Percentiles rank a stretch among this genome's conserved stretches.
These are phyloP conservation scores for Oryzias dopingdopingensis DNA, from an alignment of 2,797 vertebrate species.

Conservation along the genomic window DNA sequence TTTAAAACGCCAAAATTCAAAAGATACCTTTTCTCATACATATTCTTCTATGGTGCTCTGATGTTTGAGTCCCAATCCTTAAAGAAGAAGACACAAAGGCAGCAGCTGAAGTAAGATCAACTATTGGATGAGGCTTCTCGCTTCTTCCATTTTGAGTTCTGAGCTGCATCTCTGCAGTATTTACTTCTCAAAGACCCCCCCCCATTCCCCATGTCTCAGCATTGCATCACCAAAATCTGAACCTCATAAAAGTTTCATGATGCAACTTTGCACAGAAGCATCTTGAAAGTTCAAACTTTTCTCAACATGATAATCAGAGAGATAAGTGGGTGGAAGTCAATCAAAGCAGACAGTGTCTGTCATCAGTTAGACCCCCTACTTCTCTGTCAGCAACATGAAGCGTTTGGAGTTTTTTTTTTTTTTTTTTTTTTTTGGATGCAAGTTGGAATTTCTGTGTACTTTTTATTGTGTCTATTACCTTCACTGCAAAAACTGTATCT, in stretches of 20 bases:
- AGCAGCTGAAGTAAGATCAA: background rate
- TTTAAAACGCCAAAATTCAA: too few species aligned
- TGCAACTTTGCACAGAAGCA: constrained; percentile 29
- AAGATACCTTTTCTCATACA: too few species aligned
- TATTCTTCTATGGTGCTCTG: too few species aligned
- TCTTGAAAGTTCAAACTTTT: constrained; percentile 13
- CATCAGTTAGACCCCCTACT: background rate
- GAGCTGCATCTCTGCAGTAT: constrained; percentile 8
- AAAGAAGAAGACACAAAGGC: background rate
- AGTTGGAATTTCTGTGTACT: too few species aligned
- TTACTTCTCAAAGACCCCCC: background rate
- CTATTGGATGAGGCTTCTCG: too few species aligned
- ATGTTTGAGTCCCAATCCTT: too few species aligned
- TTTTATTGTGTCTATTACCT: too few species aligned
- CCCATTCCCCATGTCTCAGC: constrained; percentile 25
- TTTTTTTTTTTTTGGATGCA: too few species aligned
- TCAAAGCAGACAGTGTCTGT: constrained; percentile 4
- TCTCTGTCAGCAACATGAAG: background rate
- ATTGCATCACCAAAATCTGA: constrained; percentile 53
- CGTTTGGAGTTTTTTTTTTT: too few species aligned
- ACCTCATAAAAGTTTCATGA: constrained; percentile 42
- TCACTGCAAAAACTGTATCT: too few species aligned
- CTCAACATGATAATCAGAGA: constrained; percentile 9
- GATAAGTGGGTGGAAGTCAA: constrained; percentile 13
- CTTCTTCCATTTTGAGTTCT: too few species aligned